Conservation (phyloP, 2,113 vertebrate genomes). For the Aspidoscelis tigris region DNA sequence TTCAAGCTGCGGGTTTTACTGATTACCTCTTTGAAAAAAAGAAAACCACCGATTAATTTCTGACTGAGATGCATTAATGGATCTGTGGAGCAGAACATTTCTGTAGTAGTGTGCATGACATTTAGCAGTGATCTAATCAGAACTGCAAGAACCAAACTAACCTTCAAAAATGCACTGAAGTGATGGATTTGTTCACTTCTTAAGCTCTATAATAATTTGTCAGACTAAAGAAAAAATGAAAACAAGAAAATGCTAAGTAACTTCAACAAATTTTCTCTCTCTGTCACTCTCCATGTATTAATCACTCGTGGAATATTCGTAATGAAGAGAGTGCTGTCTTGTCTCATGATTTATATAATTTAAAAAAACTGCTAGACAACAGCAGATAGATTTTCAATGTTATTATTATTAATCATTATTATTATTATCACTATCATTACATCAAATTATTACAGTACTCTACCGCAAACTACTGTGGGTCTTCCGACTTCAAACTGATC, state of each 20-base stretch:
- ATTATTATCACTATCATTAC: no score
- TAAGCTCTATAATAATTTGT: slow-evolving; percentile 16
- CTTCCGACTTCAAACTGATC: no score
- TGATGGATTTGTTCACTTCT: slow-evolving; percentile 20
- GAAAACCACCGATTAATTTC: neutral
- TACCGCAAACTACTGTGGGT: no score
- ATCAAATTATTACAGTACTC: no score
- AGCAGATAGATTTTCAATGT: slow-evolving; percentile 39
- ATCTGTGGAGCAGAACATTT: slow-evolving; percentile 30
- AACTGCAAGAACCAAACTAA: slow-evolving; percentile 49
- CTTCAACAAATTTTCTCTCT: slow-evolving; percentile 49
- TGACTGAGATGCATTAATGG: slow-evolving; percentile 35
- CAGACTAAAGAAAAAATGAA: neutral
- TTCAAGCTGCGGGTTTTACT: slow-evolving; percentile 16
- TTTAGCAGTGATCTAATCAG: slow-evolving; percentile 44
- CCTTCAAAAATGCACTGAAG: slow-evolving; percentile 34
- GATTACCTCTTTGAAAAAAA: slow-evolving; percentile 32
- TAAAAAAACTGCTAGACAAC: slow-evolving; percentile 35
- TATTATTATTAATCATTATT: neutral
- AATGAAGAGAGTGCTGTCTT: slow-evolving; percentile 53
- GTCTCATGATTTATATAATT: slow-evolving; percentile 54
- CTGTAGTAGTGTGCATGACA: slow-evolving; percentile 11
- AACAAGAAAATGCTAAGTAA: slow-evolving; percentile 38
- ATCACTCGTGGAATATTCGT: slow-evolving; percentile 26
- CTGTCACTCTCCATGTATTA: neutral